Conservation (phyloP, 2,113 vertebrate genomes). For the Cyprinus carpio region DNA sequence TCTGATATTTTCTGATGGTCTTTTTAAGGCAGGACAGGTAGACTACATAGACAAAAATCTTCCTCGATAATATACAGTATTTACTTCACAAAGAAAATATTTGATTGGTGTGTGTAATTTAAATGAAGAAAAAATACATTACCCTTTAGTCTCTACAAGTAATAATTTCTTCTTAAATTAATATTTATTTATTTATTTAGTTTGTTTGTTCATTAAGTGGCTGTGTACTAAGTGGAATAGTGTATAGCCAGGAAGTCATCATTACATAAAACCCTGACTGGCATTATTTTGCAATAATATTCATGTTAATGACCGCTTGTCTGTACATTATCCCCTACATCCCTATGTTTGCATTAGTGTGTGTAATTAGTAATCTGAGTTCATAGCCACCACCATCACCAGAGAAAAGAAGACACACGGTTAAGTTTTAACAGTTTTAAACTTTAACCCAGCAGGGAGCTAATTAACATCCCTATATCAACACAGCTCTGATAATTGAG, state of each 20-base stretch:
- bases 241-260: neutral
- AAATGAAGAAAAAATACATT: neutral
- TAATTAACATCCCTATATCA: neutral
- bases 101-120: neutral
- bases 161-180: neutral
- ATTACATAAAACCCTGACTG: neutral
- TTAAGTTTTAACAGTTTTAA: conserved; percentile 14
- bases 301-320: neutral
- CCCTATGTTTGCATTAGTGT: neutral
- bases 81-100: neutral
- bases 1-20: neutral
- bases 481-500: conserved; percentile 21
- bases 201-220: neutral
- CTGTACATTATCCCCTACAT: neutral
- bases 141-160: neutral
- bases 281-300: neutral
- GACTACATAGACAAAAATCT: neutral
- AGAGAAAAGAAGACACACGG: neutral
- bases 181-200: neutral
- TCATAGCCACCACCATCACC: neutral
- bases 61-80: neutral
- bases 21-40: neutral
- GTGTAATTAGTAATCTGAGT: conserved; percentile 2
- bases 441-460: conserved; percentile 17
- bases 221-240: neutral